Evolutionary conservation across 2,797 vertebrate genomes (phyloP), one percentile per base, ranked within the genome.

Genomic region (Paratrypauchen microcephalus): DNA sequence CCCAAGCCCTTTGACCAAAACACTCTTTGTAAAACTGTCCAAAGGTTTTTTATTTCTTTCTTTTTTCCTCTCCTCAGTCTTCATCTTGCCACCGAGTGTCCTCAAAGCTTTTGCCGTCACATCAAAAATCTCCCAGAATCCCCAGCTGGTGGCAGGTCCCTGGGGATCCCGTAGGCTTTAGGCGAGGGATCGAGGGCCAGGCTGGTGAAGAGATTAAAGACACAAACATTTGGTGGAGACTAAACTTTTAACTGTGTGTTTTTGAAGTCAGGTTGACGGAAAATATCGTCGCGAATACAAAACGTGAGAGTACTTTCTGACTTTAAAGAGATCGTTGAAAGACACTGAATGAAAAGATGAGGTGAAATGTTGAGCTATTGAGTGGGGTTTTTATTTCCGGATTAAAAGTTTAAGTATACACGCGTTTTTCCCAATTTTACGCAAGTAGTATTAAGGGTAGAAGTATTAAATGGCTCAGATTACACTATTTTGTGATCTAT

Each of bases 1-100:
- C 70, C 23, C 23, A 56, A 58, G 61, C 72, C 72, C 75, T 83
- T 72, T 79, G 73, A 83, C 76, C 81, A 68, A 9, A 30, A 48
- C 71, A 72, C 70, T 71, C 39, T 64, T 70, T 36, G 58, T 58
- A 19, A 58, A 24, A 15, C 41, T 30, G 57, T 57, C 24, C 63
- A 48, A 21, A 71, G 30, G 68, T 65, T 59, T 69, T 36, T 67
- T 39, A 52, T 4, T 15, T 45, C 4, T 45, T 15, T 15, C 41
- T 45, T 45, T 45, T 45, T 45, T 45, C 15, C 12, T 45, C 41
- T 45, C 41, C 57, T 57, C 52, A 39, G 62, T 52, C 59, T 3
- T 65, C 50, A 66, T 69, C 69, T 63, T 2, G 2, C 36, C 39
- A 21, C 36, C 36, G 18, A 54, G 55, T 48, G 50, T 57, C 6